Evolutionary conservation across 2,113 vertebrate genomes (phyloP).

Genomic region (Indicator indicator): DNA sequence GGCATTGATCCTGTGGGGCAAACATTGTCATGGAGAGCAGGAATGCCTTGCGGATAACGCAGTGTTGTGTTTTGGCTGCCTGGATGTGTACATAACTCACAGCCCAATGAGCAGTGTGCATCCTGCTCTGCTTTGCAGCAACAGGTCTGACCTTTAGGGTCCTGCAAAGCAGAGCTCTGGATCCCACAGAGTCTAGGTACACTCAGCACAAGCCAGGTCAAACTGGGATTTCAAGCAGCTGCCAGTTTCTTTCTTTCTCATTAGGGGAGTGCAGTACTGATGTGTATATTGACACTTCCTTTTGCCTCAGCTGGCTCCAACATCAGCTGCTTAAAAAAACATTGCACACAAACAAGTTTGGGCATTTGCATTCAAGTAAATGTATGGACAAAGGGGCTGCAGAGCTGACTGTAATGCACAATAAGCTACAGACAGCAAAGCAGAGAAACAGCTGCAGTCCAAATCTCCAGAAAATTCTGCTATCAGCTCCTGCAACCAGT

Average conservation of each 20-base stretch:
- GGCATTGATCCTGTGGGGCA: background rate
- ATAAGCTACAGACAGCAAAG: background rate
- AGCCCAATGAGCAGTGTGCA: background rate
- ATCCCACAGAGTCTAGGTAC: background rate
- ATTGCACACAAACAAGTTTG: background rate
- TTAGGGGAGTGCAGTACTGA: background rate
- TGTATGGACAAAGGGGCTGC: background rate
- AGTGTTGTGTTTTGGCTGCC: background rate
- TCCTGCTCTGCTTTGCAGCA: background rate
- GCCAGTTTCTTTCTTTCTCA: background rate
- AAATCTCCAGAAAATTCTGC: conserved; percentile 22
- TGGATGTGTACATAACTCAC: background rate
- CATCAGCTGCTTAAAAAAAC: background rate
- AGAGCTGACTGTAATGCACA: background rate
- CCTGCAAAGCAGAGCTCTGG: background rate
- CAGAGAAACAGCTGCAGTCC: background rate
- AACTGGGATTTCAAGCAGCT: background rate
- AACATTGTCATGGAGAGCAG: background rate
- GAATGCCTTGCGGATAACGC: accelerated
- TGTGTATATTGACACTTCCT: background rate
- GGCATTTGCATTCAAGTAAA: background rate
- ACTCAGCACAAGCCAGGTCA: background rate
- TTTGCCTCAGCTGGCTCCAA: background rate
- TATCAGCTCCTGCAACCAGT: background rate
- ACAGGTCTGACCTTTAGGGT: background rate